Evolutionary conservation across 30 jellyfish, hydroid and myxozoan species (phyloP).

Genomic region (Nemopilema nomurai): DNA sequence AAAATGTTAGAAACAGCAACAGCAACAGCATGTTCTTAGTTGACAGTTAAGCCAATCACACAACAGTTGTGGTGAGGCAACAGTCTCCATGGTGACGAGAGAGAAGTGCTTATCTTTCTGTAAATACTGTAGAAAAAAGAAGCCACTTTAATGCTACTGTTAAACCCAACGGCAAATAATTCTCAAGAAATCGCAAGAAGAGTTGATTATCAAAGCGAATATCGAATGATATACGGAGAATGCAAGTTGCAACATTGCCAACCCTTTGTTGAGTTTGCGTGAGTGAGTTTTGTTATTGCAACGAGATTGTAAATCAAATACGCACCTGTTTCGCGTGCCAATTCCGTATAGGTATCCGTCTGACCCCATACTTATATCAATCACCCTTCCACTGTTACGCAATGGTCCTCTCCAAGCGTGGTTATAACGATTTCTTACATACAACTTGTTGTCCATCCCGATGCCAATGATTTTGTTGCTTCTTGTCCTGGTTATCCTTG

Average conservation of each 20-base stretch:
- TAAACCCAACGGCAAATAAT: no score
- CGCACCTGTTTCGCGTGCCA: constrained; percentile 10
- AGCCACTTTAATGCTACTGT: no score
- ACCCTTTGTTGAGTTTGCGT: no score
- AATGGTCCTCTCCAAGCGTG: constrained; percentile 16
- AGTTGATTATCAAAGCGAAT: no score
- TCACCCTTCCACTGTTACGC: not conserved
- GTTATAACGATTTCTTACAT: not conserved
- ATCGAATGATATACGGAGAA: no score
- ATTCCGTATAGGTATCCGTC: constrained; percentile 27
- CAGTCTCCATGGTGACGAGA: constrained; percentile 6
- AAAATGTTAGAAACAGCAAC: not conserved
- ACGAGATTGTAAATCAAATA: no score
- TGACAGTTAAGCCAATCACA: not conserved
- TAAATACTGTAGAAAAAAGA: constrained; percentile 14
- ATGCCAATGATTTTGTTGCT: not conserved
- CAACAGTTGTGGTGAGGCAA: constrained; percentile 19
- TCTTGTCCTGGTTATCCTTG: not conserved
- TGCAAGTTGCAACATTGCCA: no score
- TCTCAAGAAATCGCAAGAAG: no score
- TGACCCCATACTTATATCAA: constrained; percentile 13
- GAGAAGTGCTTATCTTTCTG: constrained; percentile 20
- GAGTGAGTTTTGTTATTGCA: no score
- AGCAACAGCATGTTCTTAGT: not conserved
- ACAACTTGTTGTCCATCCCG: not conserved